Evolutionary conservation across 2,797 vertebrate genomes (phyloP).

Genomic region (Characodon lateralis): DNA sequence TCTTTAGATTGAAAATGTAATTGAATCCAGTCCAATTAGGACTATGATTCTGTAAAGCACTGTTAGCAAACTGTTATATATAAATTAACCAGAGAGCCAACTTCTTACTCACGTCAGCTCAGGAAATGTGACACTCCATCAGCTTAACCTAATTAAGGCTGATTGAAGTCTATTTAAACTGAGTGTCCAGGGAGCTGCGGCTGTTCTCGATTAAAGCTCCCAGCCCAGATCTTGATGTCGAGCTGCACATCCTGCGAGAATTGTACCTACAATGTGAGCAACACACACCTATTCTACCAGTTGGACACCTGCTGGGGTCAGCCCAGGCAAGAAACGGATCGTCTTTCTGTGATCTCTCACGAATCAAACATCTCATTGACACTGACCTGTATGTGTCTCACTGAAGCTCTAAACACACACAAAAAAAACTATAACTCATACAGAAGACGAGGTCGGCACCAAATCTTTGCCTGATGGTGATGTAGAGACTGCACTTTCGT

Average conservation of each 20-base stretch:
- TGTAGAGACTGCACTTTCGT: not conserved
- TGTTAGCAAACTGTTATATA: not conserved
- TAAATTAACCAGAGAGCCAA: not conserved
- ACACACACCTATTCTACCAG: not conserved
- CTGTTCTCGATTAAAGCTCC: slow-evolving; percentile 20
- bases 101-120: slow-evolving; percentile 14
- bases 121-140: slow-evolving; percentile 18
- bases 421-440: not conserved
- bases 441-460: not conserved
- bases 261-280: not conserved
- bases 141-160: slow-evolving; percentile 62
- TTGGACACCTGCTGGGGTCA: not conserved
- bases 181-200: slow-evolving; percentile 48
- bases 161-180: slow-evolving; percentile 72
- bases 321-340: not conserved
- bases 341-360: not conserved
- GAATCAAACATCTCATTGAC: not conserved
- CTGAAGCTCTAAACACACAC: not conserved
- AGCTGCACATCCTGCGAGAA: not conserved
- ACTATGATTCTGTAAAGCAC: not conserved
- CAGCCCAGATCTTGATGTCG: slow-evolving; percentile 29
- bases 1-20: not conserved
- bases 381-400: not conserved
- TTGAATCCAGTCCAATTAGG: not conserved
- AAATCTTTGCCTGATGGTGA: not conserved